Base-by-base conservation (phyloP, 2,888 invertebrate species). In the Cordilura impudica region DNA sequence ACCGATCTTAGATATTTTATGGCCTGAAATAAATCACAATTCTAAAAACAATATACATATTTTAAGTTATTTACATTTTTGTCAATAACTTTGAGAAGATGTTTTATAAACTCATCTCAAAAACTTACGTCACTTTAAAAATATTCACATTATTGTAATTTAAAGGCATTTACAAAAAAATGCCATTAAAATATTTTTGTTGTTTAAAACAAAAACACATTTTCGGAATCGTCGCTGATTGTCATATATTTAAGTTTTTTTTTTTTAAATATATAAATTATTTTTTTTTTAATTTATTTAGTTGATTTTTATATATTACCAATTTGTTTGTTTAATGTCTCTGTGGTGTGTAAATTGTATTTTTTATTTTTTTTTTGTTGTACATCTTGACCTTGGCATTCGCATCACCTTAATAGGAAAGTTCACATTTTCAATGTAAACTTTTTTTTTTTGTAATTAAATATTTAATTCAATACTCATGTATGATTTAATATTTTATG, bases 401-500 rank as follows among this genome's bases (percentile, higher is more conserved):
- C 75, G 75, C 51, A 45, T 26, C 51, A 23, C 79, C 79, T 39
- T 79, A 75, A 63, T 67, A 75, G 79, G 79, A 79, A 61, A 79
- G 79, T 79, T 79, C 71, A 75, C 49, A 58, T 75, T 71, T 75
- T 78, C 69, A 76, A 76, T 70, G 69, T 63, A 58, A 75, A 61
- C 51, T 54, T 47, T 47, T 67, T 67, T 51, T 56, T 56, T n/a
- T 39, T 58, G 7, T n/a, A n/a, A n/a, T 47, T 31, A 31, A 8
- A n/a, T 39, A 39, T n/a, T 60, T 58, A 21, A 39, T 58, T 39
- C 39, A 58, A 14, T 54, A 54, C 19, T 51, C 16, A 21, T 18
- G 43, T 31, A 43, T 63, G 26, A 71, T 61, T 45, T 19, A 43
- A 60, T 35, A 45, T n/a, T 7, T 31, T 47, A 43, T 58, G 23